These are phyloP conservation scores for Calliphora vomitoria DNA, from an alignment of 2,888 invertebrate genomes.

Conservation along the genomic window DNA sequence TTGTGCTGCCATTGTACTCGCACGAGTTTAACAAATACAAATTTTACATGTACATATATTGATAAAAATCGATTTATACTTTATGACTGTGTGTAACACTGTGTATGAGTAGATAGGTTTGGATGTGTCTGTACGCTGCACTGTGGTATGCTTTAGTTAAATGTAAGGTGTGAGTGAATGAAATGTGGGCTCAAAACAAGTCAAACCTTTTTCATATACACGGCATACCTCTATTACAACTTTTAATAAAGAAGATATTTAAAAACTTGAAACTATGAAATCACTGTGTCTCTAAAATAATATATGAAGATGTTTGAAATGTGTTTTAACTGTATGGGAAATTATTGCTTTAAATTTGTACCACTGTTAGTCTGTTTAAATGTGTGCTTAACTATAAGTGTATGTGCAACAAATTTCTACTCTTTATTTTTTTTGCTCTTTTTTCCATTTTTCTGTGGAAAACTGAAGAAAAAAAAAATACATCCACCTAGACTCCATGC, in stretches of 20 bases:
- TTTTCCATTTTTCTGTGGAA: neutral
- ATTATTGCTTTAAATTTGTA: too few species aligned
- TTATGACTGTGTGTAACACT: conserved; percentile 17
- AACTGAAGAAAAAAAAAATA: neutral
- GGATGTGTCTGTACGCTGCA: neutral
- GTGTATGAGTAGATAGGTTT: neutral
- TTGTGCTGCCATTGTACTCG: neutral
- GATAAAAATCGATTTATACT: conserved; percentile 51
- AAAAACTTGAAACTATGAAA: too few species aligned
- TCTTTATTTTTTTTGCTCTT: neutral
- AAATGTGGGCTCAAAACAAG: too few species aligned
- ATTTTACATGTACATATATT: conserved; percentile 11
- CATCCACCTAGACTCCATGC: conserved; percentile 33
- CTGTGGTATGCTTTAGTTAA: neutral
- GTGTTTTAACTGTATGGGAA: too few species aligned
- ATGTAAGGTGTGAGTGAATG: too few species aligned
- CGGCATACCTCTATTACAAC: too few species aligned
- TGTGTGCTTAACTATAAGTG: neutral
- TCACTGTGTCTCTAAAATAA: too few species aligned
- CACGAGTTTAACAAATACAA: conserved; percentile 21
- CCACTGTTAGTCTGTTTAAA: neutral
- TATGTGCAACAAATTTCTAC: neutral
- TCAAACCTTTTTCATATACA: too few species aligned
- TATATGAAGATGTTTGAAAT: too few species aligned
- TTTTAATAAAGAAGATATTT: too few species aligned